Percentiles rank a stretch among this genome's conserved stretches.
These are phyloP conservation scores for Calliopsis andreniformis DNA, from an alignment of 1,140 invertebrate genomes.

Conservation along the genomic window DNA sequence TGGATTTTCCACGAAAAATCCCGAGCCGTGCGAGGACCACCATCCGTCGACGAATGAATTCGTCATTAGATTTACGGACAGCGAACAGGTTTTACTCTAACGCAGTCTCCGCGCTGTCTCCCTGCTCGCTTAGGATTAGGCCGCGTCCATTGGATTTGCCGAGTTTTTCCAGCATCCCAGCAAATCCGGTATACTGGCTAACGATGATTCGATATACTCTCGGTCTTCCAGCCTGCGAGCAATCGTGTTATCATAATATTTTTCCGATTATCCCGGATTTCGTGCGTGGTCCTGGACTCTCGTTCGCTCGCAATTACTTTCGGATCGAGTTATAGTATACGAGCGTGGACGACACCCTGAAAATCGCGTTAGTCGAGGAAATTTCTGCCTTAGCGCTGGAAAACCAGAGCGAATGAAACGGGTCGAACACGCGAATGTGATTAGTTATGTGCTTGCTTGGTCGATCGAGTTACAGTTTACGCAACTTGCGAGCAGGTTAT, in stretches of 20 bases:
- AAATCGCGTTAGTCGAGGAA: slow-evolving; percentile 6
- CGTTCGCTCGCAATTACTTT: slow-evolving; percentile 6
- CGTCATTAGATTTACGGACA: slow-evolving; percentile 65
- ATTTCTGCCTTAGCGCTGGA: background rate
- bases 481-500: background rate
- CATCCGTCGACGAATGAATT: slow-evolving; percentile 60
- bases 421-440: background rate
- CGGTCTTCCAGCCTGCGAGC: slow-evolving; percentile 40
- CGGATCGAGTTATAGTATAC: background rate
- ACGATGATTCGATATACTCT: slow-evolving; percentile 76
- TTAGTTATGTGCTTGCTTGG: background rate
- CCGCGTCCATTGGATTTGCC: slow-evolving; percentile 61
- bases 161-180: slow-evolving; percentile 63
- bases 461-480: background rate
- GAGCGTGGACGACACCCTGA: background rate
- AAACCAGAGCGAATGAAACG: background rate
- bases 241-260: slow-evolving; percentile 78
- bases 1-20: slow-evolving; percentile 46
- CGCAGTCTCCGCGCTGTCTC: slow-evolving; percentile 21
- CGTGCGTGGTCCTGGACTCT: background rate
- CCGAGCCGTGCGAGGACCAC: background rate
- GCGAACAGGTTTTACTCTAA: slow-evolving; percentile 47
- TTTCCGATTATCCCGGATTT: slow-evolving; percentile 65
- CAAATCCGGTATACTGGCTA: slow-evolving; percentile 74
- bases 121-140: slow-evolving; percentile 69